A percentile compares a stretch with the other conserved stretches of the same genome.
phyloP scores from a whole-genome alignment of 2,888 invertebrate genomes.

The Cistogaster globosa region DNA sequence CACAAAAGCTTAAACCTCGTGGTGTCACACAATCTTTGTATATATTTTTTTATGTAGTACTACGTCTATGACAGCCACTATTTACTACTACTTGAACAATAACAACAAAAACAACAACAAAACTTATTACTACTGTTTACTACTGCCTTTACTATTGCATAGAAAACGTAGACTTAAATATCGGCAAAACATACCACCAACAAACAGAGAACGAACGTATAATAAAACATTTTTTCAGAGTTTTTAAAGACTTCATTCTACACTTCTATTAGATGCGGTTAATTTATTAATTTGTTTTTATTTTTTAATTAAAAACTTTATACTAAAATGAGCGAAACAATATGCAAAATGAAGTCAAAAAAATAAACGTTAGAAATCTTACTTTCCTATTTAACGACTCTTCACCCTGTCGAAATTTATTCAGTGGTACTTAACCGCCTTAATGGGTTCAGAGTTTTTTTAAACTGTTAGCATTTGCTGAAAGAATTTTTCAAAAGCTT shows the following conservation, averaged over 20 bases:
- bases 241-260: constrained; percentile 6
- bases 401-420: too few species aligned
- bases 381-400: too few species aligned
- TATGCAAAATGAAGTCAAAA: too few species aligned
- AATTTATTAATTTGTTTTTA: too few species aligned
- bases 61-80: constrained; percentile 51
- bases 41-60: constrained; percentile 16
- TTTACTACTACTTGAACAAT: constrained; percentile 28
- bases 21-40: constrained; percentile 70
- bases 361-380: too few species aligned
- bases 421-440: too few species aligned
- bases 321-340: too few species aligned
- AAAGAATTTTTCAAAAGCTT: too few species aligned
- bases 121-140: constrained; percentile 41
- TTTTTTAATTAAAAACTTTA: too few species aligned
- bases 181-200: constrained; percentile 60
- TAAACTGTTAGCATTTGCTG: too few species aligned
- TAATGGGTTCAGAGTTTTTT: too few species aligned
- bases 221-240: constrained; percentile 47
- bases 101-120: constrained; percentile 7
- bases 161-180: constrained; percentile 29
- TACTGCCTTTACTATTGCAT: constrained; percentile 39
- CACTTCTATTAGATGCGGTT: not conserved
- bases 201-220: constrained; percentile 33
- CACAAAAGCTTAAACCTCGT: constrained; percentile 78